phyloP scores from a whole-genome alignment of 2,113 vertebrate genomes.

The Solea solea region DNA sequence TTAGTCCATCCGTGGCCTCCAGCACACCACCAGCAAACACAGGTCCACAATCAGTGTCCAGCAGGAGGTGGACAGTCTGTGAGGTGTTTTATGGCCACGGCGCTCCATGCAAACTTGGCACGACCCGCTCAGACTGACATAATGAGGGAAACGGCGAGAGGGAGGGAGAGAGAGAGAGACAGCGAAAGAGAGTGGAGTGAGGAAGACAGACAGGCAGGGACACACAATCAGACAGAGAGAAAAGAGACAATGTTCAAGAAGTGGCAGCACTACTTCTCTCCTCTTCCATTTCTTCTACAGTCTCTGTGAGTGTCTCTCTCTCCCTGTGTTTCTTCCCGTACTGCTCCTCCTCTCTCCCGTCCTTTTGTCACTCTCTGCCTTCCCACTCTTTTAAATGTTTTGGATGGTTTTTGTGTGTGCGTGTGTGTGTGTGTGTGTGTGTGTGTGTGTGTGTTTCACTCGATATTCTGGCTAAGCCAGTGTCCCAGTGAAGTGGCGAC shows the following conservation, averaged over 20 bases:
- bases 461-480: slow-evolving; percentile 46
- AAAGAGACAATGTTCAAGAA: slow-evolving; percentile 61
- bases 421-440: neutral
- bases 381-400: slow-evolving; percentile 48
- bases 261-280: slow-evolving; percentile 62
- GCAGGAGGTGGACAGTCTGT: slow-evolving; percentile 33
- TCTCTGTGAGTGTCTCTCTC: slow-evolving; percentile 22
- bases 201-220: slow-evolving; percentile 64
- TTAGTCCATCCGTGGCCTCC: slow-evolving; percentile 13
- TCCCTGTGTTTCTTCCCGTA: slow-evolving; percentile 30
- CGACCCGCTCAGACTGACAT: slow-evolving; percentile 58
- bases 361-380: slow-evolving; percentile 59
- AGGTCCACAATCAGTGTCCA: slow-evolving; percentile 27
- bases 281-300: slow-evolving; percentile 27
- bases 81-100: slow-evolving; percentile 41
- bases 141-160: slow-evolving; percentile 60
- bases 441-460: slow-evolving; percentile 4
- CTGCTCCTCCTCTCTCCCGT: slow-evolving; percentile 58
- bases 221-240: slow-evolving; percentile 62
- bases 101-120: slow-evolving; percentile 29
- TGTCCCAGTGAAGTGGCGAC: slow-evolving; percentile 48
- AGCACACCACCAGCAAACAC: slow-evolving; percentile 24
- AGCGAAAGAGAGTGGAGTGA: neutral
- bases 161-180: slow-evolving; percentile 14
- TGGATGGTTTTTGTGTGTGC: neutral